Base-by-base conservation (phyloP, 2,113 vertebrate genomes). In the Lates calcarifer region DNA sequence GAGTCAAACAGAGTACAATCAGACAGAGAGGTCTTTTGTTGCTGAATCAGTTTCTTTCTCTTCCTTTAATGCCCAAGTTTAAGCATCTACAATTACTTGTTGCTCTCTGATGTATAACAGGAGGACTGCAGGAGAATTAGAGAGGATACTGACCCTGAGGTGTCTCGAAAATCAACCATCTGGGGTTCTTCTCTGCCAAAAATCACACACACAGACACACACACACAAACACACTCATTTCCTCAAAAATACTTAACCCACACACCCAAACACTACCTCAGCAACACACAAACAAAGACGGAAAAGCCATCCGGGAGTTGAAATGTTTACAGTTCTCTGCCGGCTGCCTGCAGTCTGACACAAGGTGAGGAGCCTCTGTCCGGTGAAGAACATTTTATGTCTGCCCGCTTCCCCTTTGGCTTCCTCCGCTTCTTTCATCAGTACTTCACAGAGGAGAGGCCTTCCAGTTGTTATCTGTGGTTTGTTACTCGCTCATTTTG, bases 311-410 rank as follows among this genome's bases (percentile, higher is more conserved):
- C 45, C 22, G 37, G 78, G 71, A 88, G 61, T 26, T 18, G 13
- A 61, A 51, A 83, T 82, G 81, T 89, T 89, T 84, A 82, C 72
- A 69, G 39, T 87, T 75, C 49, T 77, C 41, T 55, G 60, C 63
- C 39, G 17, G 82, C 74, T 63, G 20, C 45, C n/a, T 71, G 65
- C 58, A 6, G 62, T 56, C 82, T 57, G 35, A 65, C 81, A 77
- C 55, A 77, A 43, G 39, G 37, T 41, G 43, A 55, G 72, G 61
- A 71, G 77, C 14, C 37, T 43, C 55, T 18, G 29, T 67, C 74
- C 60, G 1, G 58, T 37, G 76, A 68, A 35, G 41, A 35, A 82
- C 35, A 37, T 58, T 84, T 87, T 83, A 82, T 51, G 67, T 33
- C 17, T 4, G n/a, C 76, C 35, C 1, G 10, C 71, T 82, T 83